A percentile compares a stretch with the other conserved stretches of the same genome.
phyloP scores from a whole-genome alignment of 2,797 vertebrate species.

The Triplophysa bombifrons region DNA sequence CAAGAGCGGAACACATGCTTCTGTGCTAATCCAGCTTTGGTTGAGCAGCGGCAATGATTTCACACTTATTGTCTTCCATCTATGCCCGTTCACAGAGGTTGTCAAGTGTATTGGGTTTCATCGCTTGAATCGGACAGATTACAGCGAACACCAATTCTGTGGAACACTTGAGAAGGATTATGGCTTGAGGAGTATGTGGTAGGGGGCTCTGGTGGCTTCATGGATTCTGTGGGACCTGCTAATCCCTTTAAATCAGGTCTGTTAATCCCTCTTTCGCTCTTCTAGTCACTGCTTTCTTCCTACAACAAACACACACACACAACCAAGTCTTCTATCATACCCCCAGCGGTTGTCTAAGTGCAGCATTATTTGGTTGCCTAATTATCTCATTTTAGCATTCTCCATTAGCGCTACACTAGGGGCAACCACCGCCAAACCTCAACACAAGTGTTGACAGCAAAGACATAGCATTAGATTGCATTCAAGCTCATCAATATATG shows the following conservation, averaged over 20 bases:
- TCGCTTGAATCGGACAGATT: conserved; percentile 65
- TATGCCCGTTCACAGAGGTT: conserved; percentile 54
- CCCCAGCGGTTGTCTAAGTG: conserved; percentile 57
- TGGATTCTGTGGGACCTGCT: conserved; percentile 67
- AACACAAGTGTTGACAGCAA: conserved; percentile 55
- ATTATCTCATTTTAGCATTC: conserved; percentile 57
- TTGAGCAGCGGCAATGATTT: conserved; percentile 51
- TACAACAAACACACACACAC: conserved; percentile 20
- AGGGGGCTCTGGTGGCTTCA: conserved; percentile 66
- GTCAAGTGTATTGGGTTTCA: conserved; percentile 60
- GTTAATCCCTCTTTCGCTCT: conserved; percentile 72
- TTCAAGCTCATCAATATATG: conserved; percentile 47
- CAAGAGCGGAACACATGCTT: conserved; percentile 55
- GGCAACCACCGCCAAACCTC: conserved; percentile 51
- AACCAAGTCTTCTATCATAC: conserved; percentile 19
- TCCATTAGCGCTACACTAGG: conserved; percentile 58
- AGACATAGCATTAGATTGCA: conserved; percentile 46
- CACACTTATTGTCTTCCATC: conserved; percentile 54
- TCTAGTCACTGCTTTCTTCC: conserved; percentile 56
- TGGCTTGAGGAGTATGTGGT: conserved; percentile 54
- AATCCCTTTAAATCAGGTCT: conserved; percentile 75
- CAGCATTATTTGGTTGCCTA: conserved; percentile 58
- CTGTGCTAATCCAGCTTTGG: conserved; percentile 64
- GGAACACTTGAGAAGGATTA: conserved; percentile 72
- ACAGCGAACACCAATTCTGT: conserved; percentile 66